These are phyloP conservation scores for Potamilus streckersoni DNA, from an alignment of 1,140 invertebrate genomes.

Conservation along the genomic window DNA sequence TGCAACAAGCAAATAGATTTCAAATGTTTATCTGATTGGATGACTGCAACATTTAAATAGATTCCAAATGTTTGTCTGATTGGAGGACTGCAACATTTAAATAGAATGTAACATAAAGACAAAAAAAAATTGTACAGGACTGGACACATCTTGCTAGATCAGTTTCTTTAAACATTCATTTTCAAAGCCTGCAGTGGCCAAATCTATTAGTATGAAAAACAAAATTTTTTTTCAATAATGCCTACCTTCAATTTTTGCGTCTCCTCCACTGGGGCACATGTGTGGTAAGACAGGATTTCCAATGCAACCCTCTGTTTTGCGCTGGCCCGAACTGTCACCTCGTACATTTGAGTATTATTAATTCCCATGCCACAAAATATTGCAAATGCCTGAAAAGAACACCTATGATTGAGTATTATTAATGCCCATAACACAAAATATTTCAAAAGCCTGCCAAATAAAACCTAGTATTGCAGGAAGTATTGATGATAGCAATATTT, in stretches of 20 bases:
- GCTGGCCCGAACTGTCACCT: slow-evolving; percentile 82
- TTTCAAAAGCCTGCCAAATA: too few species aligned
- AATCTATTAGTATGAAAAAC: neutral
- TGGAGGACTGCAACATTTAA: slow-evolving; percentile 70
- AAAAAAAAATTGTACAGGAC: neutral
- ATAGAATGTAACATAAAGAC: neutral
- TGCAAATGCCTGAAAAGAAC: slow-evolving; percentile 91
- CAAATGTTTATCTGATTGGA: too few species aligned
- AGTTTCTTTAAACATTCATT: neutral
- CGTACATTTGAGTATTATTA: slow-evolving; percentile 98
- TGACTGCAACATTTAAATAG: slow-evolving; percentile 70
- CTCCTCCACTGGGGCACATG: slow-evolving; percentile 90
- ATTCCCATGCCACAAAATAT: slow-evolving; percentile 97
- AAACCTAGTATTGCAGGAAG: too few species aligned
- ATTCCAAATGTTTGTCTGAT: too few species aligned
- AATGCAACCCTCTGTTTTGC: slow-evolving; percentile 95
- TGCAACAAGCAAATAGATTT: slow-evolving; percentile 68
- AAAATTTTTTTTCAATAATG: neutral
- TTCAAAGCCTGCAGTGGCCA: neutral
- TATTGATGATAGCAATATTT: too few species aligned
- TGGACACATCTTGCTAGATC: neutral
- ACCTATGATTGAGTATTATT: too few species aligned
- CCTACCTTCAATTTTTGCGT: slow-evolving; percentile 76
- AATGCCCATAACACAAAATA: slow-evolving; percentile 88
- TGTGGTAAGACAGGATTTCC: slow-evolving; percentile 96